Conservation (phyloP, 2,113 vertebrate genomes). For the Scopus umbretta region DNA sequence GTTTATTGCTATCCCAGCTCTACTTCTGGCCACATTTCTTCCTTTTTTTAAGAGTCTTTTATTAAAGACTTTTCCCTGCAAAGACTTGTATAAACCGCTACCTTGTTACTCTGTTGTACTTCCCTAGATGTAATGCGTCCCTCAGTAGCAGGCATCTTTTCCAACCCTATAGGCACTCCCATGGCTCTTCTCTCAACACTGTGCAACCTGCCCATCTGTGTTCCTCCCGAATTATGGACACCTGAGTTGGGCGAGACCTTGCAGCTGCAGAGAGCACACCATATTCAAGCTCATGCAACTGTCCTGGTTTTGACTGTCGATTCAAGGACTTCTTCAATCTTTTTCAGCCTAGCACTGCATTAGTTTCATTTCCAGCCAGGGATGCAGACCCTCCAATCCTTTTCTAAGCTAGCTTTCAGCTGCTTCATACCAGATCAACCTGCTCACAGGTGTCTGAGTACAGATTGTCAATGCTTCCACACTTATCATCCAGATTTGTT, state of each 20-base stretch:
- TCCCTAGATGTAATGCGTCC: background rate
- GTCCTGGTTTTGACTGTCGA: background rate
- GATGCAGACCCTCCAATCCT: background rate
- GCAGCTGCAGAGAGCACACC: background rate
- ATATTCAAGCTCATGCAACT: background rate
- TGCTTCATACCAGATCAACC: background rate
- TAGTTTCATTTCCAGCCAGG: background rate
- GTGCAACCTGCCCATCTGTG: background rate
- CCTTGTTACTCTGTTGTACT: too few relatives aligned
- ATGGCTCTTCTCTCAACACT: background rate
- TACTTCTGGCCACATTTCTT: background rate
- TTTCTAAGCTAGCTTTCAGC: background rate
- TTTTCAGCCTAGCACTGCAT: background rate
- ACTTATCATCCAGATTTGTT: background rate
- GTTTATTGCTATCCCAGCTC: background rate
- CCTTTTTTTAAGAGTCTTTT: background rate
- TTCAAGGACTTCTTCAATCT: background rate
- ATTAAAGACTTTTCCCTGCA: background rate
- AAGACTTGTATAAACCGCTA: background rate
- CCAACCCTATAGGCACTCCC: background rate
- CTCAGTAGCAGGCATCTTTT: background rate
- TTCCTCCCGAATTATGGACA: background rate
- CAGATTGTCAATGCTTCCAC: background rate
- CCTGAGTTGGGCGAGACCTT: background rate
- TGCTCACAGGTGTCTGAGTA: background rate